These are phyloP conservation scores for Sula dactylatra DNA, from an alignment of 2,113 vertebrate genomes.

Conservation along the genomic window DNA sequence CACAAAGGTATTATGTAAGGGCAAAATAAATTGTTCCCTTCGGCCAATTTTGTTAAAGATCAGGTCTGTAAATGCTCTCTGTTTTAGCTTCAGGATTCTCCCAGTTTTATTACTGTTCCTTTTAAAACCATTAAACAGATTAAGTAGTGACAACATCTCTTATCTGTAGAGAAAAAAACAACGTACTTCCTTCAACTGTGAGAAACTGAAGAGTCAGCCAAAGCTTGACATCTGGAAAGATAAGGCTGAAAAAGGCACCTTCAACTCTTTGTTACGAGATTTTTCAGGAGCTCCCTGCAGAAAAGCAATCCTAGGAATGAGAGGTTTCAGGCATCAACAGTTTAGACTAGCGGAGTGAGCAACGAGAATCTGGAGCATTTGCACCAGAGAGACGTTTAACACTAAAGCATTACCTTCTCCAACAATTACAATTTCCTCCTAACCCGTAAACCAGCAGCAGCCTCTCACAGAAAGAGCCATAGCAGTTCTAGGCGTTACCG, in stretches of 20 bases:
- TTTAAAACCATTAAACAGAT: neutral
- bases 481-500: accelerated
- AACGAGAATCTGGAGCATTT: accelerated
- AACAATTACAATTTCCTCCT: accelerated
- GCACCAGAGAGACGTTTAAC: neutral
- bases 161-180: neutral
- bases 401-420: accelerated
- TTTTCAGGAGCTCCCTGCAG: neutral
- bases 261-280: too few species aligned
- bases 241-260: neutral
- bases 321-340: accelerated
- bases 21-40: neutral
- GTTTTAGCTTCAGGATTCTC: neutral
- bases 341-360: neutral
- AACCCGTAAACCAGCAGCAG: too few species aligned
- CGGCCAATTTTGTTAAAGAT: neutral
- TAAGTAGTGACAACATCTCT: neutral
- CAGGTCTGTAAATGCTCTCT: neutral
- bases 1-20: neutral
- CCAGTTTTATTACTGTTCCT: neutral
- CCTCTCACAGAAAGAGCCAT: neutral
- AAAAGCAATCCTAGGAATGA: neutral
- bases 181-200: neutral
- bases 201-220: neutral
- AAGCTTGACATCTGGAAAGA: neutral